A percentile compares a stretch with the other conserved stretches of the same genome.
phyloP scores from a whole-genome alignment of 1,140 invertebrate species.

The Psilanteris sp. region DNA sequence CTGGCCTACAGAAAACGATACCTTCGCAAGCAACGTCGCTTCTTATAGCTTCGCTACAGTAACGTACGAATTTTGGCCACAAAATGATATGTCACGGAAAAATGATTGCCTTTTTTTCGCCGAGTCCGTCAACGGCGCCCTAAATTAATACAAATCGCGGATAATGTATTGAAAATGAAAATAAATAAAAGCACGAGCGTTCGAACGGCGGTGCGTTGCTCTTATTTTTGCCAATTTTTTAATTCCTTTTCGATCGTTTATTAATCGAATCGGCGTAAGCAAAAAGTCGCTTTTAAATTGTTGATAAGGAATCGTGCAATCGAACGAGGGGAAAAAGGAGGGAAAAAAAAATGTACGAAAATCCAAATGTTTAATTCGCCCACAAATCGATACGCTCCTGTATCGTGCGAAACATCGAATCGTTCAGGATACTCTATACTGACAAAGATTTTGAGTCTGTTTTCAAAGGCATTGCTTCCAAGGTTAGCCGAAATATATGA shows the following conservation, averaged over 20 bases:
- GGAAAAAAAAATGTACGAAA: background rate
- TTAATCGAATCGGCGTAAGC: too few relatives aligned
- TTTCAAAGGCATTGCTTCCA: conserved; percentile 60
- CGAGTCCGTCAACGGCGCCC: too few relatives aligned
- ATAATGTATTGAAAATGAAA: too few relatives aligned
- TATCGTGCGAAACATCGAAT: conserved; percentile 57
- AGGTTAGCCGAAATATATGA: conserved; percentile 59
- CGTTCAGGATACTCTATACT: conserved; percentile 52
- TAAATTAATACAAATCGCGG: too few relatives aligned
- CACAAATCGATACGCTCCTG: conserved; percentile 22
- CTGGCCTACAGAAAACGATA: conserved; percentile 55
- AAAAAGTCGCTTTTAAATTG: too few relatives aligned
- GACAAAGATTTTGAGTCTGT: conserved; percentile 61
- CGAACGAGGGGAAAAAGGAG: background rate
- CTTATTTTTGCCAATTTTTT: too few relatives aligned
- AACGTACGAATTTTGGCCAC: conserved; percentile 14
- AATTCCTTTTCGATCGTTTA: too few relatives aligned
- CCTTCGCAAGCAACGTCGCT: conserved; percentile 53
- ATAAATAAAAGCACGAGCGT: too few relatives aligned
- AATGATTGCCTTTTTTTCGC: background rate
- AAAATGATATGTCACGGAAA: background rate
- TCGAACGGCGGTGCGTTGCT: too few relatives aligned
- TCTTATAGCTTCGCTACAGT: conserved; percentile 41
- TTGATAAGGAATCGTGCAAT: too few relatives aligned
- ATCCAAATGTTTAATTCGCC: conserved; percentile 10